phyloP scores from a whole-genome alignment of 1,140 invertebrate genomes.

The Camponotus floridanus region DNA sequence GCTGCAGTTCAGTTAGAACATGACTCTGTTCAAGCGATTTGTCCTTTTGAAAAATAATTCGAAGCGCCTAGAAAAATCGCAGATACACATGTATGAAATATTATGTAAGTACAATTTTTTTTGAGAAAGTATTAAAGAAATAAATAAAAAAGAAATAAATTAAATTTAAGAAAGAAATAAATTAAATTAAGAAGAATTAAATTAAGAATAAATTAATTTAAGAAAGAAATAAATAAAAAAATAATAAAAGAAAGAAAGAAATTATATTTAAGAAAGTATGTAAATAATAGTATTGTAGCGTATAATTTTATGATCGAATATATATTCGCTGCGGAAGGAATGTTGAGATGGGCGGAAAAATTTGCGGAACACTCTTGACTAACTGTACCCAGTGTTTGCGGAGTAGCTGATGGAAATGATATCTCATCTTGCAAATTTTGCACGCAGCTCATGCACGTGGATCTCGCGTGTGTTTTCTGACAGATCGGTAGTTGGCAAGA shows the following conservation, averaged over 20 bases:
- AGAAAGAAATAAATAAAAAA: no score
- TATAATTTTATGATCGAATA: not conserved
- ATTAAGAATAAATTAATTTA: no score
- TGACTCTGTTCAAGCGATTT: not conserved
- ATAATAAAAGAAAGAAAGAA: no score
- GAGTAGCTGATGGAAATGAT: constrained; percentile 57
- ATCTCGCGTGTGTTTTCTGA: constrained; percentile 21
- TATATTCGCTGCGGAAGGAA: not conserved
- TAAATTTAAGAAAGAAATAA: no score
- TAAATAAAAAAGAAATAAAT: no score
- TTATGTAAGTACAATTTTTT: no score
- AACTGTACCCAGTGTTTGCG: constrained; percentile 63
- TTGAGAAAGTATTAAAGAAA: no score
- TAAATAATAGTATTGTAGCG: not conserved
- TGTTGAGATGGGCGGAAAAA: constrained; percentile 39
- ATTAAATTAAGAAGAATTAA: no score
- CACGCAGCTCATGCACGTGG: not conserved
- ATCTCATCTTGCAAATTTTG: constrained; percentile 45
- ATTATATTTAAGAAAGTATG: not conserved
- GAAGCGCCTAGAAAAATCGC: not conserved
- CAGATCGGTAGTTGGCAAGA: constrained; percentile 13
- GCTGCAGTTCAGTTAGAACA: constrained; percentile 15
- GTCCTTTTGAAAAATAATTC: constrained; percentile 5
- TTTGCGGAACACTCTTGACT: constrained; percentile 16
- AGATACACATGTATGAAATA: no score